These are phyloP conservation scores for Leptopilina boulardi DNA, from an alignment of 1,140 invertebrate genomes.

Conservation along the genomic window DNA sequence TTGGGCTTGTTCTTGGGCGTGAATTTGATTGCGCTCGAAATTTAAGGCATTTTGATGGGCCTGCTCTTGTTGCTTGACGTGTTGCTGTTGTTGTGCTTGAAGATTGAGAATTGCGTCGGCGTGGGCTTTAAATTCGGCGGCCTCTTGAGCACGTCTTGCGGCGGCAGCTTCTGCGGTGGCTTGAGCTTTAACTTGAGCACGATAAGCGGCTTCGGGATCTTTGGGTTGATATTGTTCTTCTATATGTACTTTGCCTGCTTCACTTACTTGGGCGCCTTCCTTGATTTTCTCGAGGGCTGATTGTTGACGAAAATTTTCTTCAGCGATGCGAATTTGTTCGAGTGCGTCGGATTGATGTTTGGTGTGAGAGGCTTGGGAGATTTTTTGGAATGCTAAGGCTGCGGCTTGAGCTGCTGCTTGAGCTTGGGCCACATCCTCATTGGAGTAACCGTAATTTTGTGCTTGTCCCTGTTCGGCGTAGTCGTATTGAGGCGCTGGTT, in stretches of 20 bases:
- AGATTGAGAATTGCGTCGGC: constrained; percentile 70
- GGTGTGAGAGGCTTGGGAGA: constrained; percentile 67
- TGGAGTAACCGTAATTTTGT: constrained; percentile 48
- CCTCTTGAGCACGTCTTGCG: constrained; percentile 67
- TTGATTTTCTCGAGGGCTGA: constrained; percentile 71
- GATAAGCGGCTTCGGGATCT: constrained; percentile 67
- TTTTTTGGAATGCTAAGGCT: constrained; percentile 70
- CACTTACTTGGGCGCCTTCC: constrained; percentile 68
- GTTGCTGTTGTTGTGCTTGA: constrained; percentile 70
- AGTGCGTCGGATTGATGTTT: constrained; percentile 69
- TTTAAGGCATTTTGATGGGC: constrained; percentile 67
- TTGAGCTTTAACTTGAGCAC: constrained; percentile 67
- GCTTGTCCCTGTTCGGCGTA: constrained; percentile 56
- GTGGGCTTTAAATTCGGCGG: constrained; percentile 71
- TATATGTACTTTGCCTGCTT: constrained; percentile 67
- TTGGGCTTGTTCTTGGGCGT: constrained; percentile 71
- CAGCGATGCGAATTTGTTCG: constrained; percentile 67
- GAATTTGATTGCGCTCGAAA: constrained; percentile 70
- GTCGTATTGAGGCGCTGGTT: constrained; percentile 64
- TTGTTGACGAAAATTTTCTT: constrained; percentile 66
- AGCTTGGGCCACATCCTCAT: constrained; percentile 64
- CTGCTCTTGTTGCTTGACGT: constrained; percentile 70
- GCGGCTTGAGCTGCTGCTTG: constrained; percentile 67
- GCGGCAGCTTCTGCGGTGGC: constrained; percentile 65
- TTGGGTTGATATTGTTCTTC: constrained; percentile 66